A percentile compares a stretch with the other conserved stretches of the same genome.
Conservation (phyloP, 2,888 invertebrate genomes). For the Lobophora halterata region DNA sequence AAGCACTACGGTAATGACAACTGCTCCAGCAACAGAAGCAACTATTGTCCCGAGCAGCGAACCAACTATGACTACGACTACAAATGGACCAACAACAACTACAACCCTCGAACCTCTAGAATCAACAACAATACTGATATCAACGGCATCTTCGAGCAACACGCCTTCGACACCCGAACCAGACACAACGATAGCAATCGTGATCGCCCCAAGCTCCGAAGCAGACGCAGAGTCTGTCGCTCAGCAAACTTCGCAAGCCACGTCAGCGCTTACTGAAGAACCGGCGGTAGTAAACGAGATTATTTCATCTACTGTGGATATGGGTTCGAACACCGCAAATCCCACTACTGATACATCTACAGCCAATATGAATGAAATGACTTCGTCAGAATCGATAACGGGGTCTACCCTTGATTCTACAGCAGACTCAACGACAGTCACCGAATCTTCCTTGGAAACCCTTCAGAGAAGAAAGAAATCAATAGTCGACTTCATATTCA, state of each 20-base stretch:
- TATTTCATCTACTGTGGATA: constrained; percentile 30
- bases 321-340: constrained; percentile 17
- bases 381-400: constrained; percentile 19
- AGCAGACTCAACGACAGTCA: constrained; percentile 32
- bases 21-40: constrained; percentile 15
- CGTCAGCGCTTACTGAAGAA: constrained; percentile 39
- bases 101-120: constrained; percentile 30
- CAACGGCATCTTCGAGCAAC: constrained; percentile 22
- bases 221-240: constrained; percentile 34
- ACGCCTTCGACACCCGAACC: constrained; percentile 15
- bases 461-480: constrained; percentile 66
- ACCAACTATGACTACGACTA: constrained; percentile 9
- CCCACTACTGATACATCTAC: constrained; percentile 17
- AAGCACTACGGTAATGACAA: constrained; percentile 34
- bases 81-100: constrained; percentile 12
- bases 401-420: constrained; percentile 26
- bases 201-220: constrained; percentile 19
- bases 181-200: constrained; percentile 25
- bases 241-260: constrained; percentile 35
- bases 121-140: constrained; percentile 24
- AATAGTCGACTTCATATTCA: constrained; percentile 65
- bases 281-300: constrained; percentile 48
- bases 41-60: constrained; percentile 17
- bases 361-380: constrained; percentile 21
- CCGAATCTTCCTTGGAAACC: constrained; percentile 53